A percentile compares a stretch with the other conserved stretches of the same genome.
Conservation (phyloP, 1,140 invertebrate species). For the Polypedilum pembai region DNA sequence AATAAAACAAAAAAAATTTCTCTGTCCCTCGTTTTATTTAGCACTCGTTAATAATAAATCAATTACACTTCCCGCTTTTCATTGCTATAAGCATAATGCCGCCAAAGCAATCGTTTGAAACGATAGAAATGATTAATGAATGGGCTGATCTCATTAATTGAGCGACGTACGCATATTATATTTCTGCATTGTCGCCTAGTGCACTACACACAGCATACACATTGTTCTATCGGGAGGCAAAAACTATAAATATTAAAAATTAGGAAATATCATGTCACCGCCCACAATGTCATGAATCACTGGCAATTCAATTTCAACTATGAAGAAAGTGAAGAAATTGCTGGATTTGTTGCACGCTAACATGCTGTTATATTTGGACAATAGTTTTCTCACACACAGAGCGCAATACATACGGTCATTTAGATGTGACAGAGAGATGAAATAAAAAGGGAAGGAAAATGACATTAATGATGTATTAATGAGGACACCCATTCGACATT, state of each 20-base stretch:
- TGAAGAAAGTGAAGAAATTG: not conserved
- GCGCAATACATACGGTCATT: not conserved
- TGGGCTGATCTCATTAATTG: constrained; percentile 27
- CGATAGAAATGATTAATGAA: constrained; percentile 28
- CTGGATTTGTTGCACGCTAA: constrained; percentile 16
- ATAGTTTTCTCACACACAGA: not conserved
- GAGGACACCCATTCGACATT: not conserved
- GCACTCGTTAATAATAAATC: constrained; percentile 26
- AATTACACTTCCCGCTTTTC: constrained; percentile 8
- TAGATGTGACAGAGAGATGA: not conserved
- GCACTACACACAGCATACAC: not conserved
- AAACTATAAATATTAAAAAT: constrained; percentile 27
- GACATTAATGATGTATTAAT: constrained; percentile 14
- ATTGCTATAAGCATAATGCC: constrained; percentile 10
- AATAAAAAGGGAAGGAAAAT: constrained; percentile 8
- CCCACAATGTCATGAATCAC: constrained; percentile 8
- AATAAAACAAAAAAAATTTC: not conserved
- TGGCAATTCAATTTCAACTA: constrained; percentile 3
- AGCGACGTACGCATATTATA: constrained; percentile 2
- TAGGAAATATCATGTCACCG: constrained; percentile 19
- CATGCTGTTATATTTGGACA: not conserved
- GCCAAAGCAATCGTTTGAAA: not conserved
- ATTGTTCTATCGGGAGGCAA: constrained; percentile 5
- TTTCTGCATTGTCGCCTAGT: not conserved
- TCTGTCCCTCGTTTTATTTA: not conserved